Evolutionary conservation across 2,888 invertebrate genomes (phyloP).

Genomic region (Drosophila subquinaria): DNA sequence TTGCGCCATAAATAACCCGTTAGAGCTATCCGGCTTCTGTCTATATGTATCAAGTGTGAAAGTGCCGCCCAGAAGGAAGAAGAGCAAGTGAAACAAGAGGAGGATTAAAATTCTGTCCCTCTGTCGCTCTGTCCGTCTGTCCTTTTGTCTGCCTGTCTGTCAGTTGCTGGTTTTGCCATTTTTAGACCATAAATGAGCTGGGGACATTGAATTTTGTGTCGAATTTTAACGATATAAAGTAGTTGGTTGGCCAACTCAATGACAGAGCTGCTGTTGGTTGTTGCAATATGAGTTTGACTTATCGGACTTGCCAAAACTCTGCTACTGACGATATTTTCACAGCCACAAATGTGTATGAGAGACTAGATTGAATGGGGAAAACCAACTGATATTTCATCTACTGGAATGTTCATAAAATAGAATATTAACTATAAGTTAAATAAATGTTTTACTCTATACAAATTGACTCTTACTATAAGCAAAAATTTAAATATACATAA

Average conservation of each 20-base stretch:
- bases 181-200: constrained; percentile 31
- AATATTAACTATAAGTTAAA: background rate
- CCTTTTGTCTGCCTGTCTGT: background rate
- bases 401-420: background rate
- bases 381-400: background rate
- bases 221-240: constrained; percentile 39
- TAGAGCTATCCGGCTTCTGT: constrained; percentile 26
- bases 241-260: constrained; percentile 13
- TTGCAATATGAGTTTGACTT: constrained; percentile 14
- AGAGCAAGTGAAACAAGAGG: background rate
- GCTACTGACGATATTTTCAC: background rate
- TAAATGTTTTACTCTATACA: background rate
- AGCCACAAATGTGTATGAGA: background rate
- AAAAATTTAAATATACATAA: no score
- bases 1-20: constrained; percentile 45
- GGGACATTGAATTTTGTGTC: constrained; percentile 16
- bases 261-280: constrained; percentile 5
- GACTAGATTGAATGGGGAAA: background rate
- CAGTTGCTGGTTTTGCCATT: constrained; percentile 27
- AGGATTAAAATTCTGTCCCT: background rate
- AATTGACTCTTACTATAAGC: background rate
- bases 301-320: constrained; percentile 8
- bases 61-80: constrained; percentile 14
- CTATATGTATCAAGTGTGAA: constrained; percentile 46
- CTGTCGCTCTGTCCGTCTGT: no score